Base-by-base conservation (phyloP, 1,140 invertebrate genomes). In the Microvelia longipes region DNA sequence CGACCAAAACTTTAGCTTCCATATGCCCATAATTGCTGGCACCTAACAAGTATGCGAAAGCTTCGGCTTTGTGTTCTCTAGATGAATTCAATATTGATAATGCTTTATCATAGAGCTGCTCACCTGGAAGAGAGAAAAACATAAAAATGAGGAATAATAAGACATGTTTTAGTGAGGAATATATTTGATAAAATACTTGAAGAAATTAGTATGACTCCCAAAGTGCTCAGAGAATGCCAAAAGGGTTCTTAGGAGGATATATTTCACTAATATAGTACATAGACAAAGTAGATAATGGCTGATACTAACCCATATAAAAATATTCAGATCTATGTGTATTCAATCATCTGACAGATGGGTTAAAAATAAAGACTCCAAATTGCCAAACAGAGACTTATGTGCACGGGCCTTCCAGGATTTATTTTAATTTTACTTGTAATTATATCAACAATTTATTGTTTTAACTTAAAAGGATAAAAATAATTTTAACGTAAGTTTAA, bases 21-120 rank as follows among this genome's bases (percentile, higher is more conserved):
- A 81, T 80, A 77, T 96, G 91, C 35, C 92, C 92, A 25, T 88
- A 80, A 64, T 87, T 85, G 0, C 92, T 89, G 0, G 94, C 91
- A 72, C 86, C 79, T 29, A 86, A 81, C 5, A 96, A 80, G 61
- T 90, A 76, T 64, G 84, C 80, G 74, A 89, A 90, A 5, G 87
- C 86, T 69, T 83, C 83, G 0, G 81, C 78, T 72, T 87, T 85
- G 75, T 90, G 86, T 0, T 86, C 82, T 28, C 84, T 82, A 2
- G 85, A 86, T 29, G 86, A 85, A 73, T 88, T 87, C 25, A 91
- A 79, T 68, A 89, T 81, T 62, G 75, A 78, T 75, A 86, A 80
- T 1, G 87, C 89, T 50, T 81, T 81, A 29, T 88, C 85, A 75
- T 85, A 92, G 25, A 90, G 74, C 66, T 85, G 81, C 77, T 88